A percentile compares a stretch with the other conserved stretches of the same genome.
Conservation (phyloP, 2,797 vertebrate species). For the Siniperca scherzeri region DNA sequence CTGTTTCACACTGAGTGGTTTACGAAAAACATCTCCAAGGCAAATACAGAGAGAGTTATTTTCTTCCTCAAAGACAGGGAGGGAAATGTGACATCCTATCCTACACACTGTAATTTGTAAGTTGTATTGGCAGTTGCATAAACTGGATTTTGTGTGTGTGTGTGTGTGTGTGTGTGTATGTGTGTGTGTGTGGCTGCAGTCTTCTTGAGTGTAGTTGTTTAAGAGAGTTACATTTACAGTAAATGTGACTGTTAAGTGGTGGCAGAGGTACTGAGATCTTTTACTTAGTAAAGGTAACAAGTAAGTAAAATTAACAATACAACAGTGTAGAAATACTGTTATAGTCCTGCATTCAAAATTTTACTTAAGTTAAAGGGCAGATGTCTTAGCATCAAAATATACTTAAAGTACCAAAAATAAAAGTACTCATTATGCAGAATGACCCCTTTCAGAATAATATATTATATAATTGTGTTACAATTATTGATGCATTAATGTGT, state of each 20-base stretch:
- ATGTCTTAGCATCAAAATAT: background rate
- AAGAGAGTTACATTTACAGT: conserved; percentile 21
- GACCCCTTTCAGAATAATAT: background rate
- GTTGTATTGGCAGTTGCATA: conserved; percentile 61
- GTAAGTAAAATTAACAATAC: background rate
- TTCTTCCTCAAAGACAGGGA: conserved; percentile 58
- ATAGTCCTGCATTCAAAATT: background rate
- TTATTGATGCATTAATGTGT: background rate
- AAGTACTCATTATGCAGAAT: background rate
- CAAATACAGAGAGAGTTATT: conserved; percentile 59
- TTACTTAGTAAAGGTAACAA: background rate
- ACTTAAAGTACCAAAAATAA: background rate
- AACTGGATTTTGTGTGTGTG: conserved; percentile 39
- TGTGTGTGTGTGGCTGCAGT: conserved; percentile 13
- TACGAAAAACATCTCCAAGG: conserved; percentile 39
- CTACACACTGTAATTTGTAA: conserved; percentile 67
- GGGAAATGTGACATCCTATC: conserved; percentile 69
- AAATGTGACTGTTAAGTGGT: conserved; percentile 13
- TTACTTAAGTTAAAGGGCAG: background rate
- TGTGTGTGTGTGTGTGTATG: conserved; percentile 36
- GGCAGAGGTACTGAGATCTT: background rate
- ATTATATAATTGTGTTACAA: background rate
- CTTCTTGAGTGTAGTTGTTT: conserved; percentile 20
- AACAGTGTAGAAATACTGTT: background rate
- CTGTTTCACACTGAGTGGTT: conserved; percentile 46